These are phyloP conservation scores for Tichodroma muraria DNA, from an alignment of 2,113 vertebrate species.

Conservation along the genomic window DNA sequence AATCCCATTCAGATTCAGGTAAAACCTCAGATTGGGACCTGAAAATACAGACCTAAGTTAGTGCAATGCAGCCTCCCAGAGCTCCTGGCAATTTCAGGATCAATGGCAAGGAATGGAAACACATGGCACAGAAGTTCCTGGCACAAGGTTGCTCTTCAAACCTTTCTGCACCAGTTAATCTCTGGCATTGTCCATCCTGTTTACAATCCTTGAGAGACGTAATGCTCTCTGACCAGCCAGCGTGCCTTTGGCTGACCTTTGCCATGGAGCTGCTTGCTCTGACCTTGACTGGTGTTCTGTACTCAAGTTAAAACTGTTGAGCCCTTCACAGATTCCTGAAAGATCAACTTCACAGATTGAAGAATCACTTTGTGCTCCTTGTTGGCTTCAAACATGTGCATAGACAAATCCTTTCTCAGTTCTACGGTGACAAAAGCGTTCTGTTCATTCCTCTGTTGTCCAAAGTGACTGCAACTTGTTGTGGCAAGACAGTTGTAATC, in stretches of 20 bases:
- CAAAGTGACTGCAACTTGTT: neutral
- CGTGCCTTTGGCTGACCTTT: slow-evolving; percentile 33
- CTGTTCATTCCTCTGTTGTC: neutral
- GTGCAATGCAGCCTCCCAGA: neutral
- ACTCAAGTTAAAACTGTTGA: neutral
- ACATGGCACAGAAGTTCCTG: neutral
- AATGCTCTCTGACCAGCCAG: neutral
- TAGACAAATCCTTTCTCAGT: neutral
- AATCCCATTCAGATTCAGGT: neutral
- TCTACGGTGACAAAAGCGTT: neutral
- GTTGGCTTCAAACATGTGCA: neutral
- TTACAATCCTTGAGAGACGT: neutral
- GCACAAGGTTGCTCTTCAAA: neutral
- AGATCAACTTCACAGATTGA: neutral
- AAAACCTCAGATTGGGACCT: neutral
- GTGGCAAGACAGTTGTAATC: neutral
- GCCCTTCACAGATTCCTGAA: neutral
- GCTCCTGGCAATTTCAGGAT: neutral
- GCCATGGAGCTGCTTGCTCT: neutral
- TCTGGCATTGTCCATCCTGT: neutral
- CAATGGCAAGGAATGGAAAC: slow-evolving; percentile 16
- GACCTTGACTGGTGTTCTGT: neutral
- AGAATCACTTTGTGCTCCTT: neutral
- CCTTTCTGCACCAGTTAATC: slow-evolving; percentile 36
- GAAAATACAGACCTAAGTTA: neutral